These are phyloP conservation scores for Plagodis dolabraria DNA, from an alignment of 2,888 invertebrate genomes.

Conservation along the genomic window DNA sequence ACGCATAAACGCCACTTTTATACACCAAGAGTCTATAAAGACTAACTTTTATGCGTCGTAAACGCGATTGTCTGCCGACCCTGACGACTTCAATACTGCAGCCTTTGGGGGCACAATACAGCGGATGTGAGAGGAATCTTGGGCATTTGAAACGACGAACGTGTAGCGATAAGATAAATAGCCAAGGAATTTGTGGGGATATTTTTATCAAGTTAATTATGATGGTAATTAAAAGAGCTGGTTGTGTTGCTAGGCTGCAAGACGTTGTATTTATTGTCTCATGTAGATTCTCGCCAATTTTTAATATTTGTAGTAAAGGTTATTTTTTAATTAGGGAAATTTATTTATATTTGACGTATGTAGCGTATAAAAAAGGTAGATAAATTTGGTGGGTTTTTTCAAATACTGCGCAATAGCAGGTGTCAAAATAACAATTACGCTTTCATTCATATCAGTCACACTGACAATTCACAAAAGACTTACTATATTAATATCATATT, in stretches of 20 bases:
- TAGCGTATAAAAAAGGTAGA: too few relatives aligned
- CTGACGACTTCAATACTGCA: slow-evolving; percentile 68
- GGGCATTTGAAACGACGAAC: slow-evolving; percentile 53
- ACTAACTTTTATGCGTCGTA: slow-evolving; percentile 85
- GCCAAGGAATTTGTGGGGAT: slow-evolving; percentile 13
- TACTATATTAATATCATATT: slow-evolving; percentile 50
- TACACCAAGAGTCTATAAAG: slow-evolving; percentile 82
- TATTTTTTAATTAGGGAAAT: neutral
- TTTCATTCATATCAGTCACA: slow-evolving; percentile 2
- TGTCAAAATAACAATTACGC: slow-evolving; percentile 13
- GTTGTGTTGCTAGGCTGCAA: neutral
- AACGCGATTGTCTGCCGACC: slow-evolving; percentile 82
- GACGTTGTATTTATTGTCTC: neutral
- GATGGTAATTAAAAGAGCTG: slow-evolving; percentile 16
- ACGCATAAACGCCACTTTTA: slow-evolving; percentile 83
- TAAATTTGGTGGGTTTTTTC: too few relatives aligned
- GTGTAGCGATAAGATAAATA: slow-evolving; percentile 34
- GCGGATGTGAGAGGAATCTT: slow-evolving; percentile 51
- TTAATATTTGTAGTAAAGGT: neutral
- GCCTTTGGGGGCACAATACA: slow-evolving; percentile 50
- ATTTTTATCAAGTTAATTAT: slow-evolving; percentile 18
- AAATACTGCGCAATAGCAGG: neutral
- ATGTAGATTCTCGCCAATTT: too few relatives aligned
- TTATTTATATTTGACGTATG: neutral
- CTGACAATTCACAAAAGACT: too few relatives aligned